Conservation (phyloP, 1,140 invertebrate genomes). For the Cherax destructor region DNA sequence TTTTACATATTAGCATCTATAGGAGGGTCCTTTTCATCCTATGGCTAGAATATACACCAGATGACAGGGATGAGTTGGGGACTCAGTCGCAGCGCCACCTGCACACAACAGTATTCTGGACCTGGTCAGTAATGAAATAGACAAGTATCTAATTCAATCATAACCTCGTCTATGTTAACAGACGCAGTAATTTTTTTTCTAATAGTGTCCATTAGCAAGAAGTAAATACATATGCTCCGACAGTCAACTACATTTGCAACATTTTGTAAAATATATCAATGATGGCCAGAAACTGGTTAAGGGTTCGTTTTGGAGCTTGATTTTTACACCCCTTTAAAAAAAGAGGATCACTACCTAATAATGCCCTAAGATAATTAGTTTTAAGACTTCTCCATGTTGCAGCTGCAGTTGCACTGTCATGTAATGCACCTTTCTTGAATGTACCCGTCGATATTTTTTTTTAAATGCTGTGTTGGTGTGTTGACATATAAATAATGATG, state of each 20-base stretch:
- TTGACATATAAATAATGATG: neutral
- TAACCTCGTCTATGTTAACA: neutral
- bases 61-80: constrained; percentile 39
- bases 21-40: constrained; percentile 47
- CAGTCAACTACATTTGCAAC: neutral
- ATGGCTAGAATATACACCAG: constrained; percentile 45
- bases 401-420: neutral
- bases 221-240: neutral
- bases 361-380: too few relatives aligned
- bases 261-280: neutral
- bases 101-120: neutral
- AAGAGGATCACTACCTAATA: too few relatives aligned
- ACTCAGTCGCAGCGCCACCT: constrained; percentile 11
- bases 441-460: neutral
- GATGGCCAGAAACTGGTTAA: too few relatives aligned
- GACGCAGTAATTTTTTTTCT: neutral
- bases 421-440: neutral
- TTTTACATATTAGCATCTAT: constrained; percentile 53
- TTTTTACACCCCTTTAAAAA: too few relatives aligned
- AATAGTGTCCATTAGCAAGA: neutral
- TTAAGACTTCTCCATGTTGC: neutral
- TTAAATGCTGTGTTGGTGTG: neutral
- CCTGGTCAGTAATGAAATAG: constrained; percentile 1
- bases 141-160: neutral
- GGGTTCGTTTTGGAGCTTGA: too few relatives aligned